These are phyloP conservation scores for Cosmia pyralina DNA, from an alignment of 2,888 invertebrate species.

Conservation along the genomic window DNA sequence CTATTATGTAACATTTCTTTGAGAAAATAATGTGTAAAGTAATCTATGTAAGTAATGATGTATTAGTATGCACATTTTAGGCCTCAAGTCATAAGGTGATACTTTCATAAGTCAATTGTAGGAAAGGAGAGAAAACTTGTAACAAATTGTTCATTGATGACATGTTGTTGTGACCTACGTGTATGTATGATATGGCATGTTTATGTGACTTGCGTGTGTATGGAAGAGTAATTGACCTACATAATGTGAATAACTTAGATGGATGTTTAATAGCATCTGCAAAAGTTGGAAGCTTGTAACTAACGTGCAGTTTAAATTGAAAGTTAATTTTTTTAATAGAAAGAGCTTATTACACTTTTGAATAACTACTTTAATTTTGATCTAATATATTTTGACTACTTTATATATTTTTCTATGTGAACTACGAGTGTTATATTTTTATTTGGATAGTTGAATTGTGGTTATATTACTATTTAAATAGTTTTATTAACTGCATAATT, in stretches of 20 bases:
- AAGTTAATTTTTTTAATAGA: too few relatives aligned
- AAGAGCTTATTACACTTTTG: too few relatives aligned
- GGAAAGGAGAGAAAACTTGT: constrained; percentile 27
- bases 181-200: constrained; percentile 9
- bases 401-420: too few relatives aligned
- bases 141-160: constrained; percentile 47
- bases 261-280: not conserved
- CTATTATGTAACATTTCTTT: constrained; percentile 33
- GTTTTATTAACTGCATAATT: too few relatives aligned
- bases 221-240: constrained; percentile 33
- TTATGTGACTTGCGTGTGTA: not conserved
- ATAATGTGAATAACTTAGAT: constrained; percentile 5
- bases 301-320: too few relatives aligned
- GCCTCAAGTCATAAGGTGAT: constrained; percentile 19
- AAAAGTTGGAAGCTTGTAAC: too few relatives aligned
- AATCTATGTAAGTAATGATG: constrained; percentile 27
- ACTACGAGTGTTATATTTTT: too few relatives aligned
- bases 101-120: constrained; percentile 50
- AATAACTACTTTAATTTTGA: too few relatives aligned
- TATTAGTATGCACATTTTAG: constrained; percentile 25
- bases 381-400: too few relatives aligned
- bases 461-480: too few relatives aligned
- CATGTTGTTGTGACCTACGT: not conserved
- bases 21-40: constrained; percentile 35
- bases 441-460: too few relatives aligned